A percentile compares a stretch with the other conserved stretches of the same genome.
phyloP scores from a whole-genome alignment of 2,888 invertebrate genomes.

The Kuschelorhynchus macadamiae region DNA sequence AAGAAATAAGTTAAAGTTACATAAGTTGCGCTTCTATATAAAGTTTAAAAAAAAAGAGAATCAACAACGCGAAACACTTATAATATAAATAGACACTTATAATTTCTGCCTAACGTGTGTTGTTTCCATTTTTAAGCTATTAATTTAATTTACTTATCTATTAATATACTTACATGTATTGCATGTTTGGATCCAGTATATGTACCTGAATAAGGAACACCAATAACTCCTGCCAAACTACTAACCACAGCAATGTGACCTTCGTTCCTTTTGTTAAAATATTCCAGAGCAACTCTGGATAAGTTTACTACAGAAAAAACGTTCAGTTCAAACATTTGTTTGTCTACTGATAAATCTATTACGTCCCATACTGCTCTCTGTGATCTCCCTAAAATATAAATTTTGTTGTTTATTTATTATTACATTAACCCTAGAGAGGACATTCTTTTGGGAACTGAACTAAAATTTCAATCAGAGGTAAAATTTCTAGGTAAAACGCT shows the following conservation, averaged over 20 bases:
- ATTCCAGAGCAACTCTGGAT: slow-evolving; percentile 77
- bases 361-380: slow-evolving; percentile 82
- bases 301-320: slow-evolving; percentile 81
- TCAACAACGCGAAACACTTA: no score
- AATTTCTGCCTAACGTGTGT: no score
- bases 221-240: slow-evolving; percentile 80
- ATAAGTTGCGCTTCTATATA: no score
- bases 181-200: slow-evolving; percentile 85
- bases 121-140: no score
- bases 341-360: slow-evolving; percentile 80
- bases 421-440: no score
- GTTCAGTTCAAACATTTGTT: slow-evolving; percentile 82
- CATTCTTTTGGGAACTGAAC: no score
- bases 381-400: slow-evolving; percentile 70
- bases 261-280: slow-evolving; percentile 73
- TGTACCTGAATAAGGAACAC: slow-evolving; percentile 77
- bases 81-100: no score
- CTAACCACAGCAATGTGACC: slow-evolving; percentile 85
- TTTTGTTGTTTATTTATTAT: background rate
- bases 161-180: slow-evolving; percentile 75
- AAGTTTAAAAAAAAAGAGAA: no score
- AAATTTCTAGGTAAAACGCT: no score
- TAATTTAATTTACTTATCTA: no score
- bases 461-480: no score
- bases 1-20: no score